These are phyloP conservation scores for Colaptes auratus DNA, from an alignment of 2,113 vertebrate genomes.

Conservation along the genomic window DNA sequence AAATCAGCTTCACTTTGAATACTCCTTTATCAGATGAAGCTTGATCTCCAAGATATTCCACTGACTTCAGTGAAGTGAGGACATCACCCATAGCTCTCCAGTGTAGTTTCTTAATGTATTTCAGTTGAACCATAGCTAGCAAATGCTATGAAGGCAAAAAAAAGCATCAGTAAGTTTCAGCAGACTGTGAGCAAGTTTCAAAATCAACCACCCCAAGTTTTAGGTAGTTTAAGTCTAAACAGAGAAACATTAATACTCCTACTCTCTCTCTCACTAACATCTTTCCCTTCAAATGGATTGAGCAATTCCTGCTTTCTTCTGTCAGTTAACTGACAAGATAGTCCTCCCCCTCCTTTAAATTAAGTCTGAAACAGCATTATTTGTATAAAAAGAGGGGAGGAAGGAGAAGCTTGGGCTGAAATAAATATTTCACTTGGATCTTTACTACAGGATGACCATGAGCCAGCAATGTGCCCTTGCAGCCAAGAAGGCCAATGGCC, in stretches of 20 bases:
- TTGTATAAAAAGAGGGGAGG: neutral
- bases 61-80: neutral
- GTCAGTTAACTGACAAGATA: neutral
- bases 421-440: constrained; percentile 14
- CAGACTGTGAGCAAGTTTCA: neutral
- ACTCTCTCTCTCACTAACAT: neutral
- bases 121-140: neutral
- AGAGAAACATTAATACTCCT: neutral
- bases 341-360: neutral
- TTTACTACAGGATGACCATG: neutral
- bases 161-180: neutral
- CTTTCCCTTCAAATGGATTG: neutral
- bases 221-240: neutral
- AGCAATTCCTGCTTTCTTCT: neutral
- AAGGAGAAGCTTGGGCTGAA: neutral
- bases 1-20: neutral
- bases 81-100: neutral
- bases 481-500: no score
- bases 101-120: neutral
- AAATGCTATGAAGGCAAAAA: neutral
- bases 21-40: neutral
- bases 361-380: neutral
- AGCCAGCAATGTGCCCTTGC: no score
- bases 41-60: neutral
- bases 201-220: neutral